Base-by-base conservation (phyloP, 2,888 invertebrate genomes). In the Adela reaumurella region DNA sequence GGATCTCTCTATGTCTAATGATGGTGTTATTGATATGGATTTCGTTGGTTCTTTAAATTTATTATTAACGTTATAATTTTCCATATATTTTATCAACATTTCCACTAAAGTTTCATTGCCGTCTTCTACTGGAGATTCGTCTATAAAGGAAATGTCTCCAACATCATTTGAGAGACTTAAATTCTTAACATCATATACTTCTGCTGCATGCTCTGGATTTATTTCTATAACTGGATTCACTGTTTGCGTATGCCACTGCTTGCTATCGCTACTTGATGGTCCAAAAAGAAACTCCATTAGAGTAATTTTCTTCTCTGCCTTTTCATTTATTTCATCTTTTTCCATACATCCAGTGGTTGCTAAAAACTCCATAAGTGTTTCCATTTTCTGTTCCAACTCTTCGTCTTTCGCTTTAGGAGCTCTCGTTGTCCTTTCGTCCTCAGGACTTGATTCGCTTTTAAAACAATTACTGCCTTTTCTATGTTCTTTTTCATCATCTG, bases 211-310 rank as follows among this genome's bases (percentile, higher is more conserved):
- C n/a, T 48, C 46, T 19, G 46, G 18, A 41, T 64, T 64, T 1
- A 69, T 62, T 58, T 72, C 69, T 55, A 72, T 67, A 1, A 64
- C 54, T 2, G 73, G 74, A 49, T 63, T 68, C 16, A 18, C 18
- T 6, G 10, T 59, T 59, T 45, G 59, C 57, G 28, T 6, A 24
- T 24, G 24, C 35, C 42, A 24, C 42, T 54, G 51, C 51, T 59
- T 62, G 2, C 56, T 62, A 51, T 70, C 73, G n/a, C 35, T 51
- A 28, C 49, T 45, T 41, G 74, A 74, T 5, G 67, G 64, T 2
- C 77, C 77, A 45, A 81, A 76, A 3, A 81, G 57, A 24, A 78
- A 80, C 48, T 80, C 80, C 74, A 80, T 77, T 0, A 80, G 56
- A 0, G 80, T 79, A 17, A 78, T 77, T 57, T 78, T 79, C 50